Evolutionary conservation across 2,797 vertebrate species (phyloP).

Genomic region (Anolis apletophallus): DNA sequence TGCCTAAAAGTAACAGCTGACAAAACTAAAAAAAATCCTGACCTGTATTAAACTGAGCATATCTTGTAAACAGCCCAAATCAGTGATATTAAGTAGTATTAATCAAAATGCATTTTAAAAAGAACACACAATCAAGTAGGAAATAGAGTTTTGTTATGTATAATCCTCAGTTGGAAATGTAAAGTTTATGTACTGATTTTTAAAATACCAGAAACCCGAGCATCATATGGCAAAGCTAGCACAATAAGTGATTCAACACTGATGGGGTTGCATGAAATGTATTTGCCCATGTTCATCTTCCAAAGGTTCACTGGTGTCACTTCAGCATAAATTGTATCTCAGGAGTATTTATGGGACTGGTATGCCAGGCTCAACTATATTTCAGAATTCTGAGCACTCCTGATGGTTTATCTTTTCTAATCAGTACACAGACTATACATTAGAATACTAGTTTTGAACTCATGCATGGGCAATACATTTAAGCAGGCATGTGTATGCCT

Average conservation of each 20-base stretch:
- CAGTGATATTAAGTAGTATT: conserved; percentile 54
- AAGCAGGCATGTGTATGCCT: conserved; percentile 65
- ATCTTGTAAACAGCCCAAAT: conserved; percentile 79
- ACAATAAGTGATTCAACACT: conserved; percentile 19
- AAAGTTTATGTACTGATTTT: conserved; percentile 67
- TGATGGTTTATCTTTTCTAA: conserved; percentile 28
- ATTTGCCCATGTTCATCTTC: conserved; percentile 32
- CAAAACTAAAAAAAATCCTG: conserved; percentile 38
- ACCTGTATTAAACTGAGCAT: conserved; percentile 46
- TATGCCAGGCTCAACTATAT: not conserved
- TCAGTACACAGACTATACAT: conserved; percentile 72
- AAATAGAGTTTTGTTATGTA: conserved; percentile 64
- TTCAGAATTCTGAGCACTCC: conserved; percentile 31
- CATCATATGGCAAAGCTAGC: conserved; percentile 35
- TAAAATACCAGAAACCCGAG: not conserved
- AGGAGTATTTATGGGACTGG: not conserved
- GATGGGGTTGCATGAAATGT: conserved; percentile 18
- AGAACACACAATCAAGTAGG: conserved; percentile 64
- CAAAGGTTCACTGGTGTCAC: not conserved
- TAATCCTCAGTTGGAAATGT: conserved; percentile 62
- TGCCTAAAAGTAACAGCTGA: not conserved
- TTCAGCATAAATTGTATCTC: not conserved
- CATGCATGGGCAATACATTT: conserved; percentile 79
- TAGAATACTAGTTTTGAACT: conserved; percentile 59
- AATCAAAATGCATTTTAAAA: conserved; percentile 51